Evolutionary conservation across 2,113 vertebrate species (phyloP).

Genomic region (Anarrhichthys ocellatus): DNA sequence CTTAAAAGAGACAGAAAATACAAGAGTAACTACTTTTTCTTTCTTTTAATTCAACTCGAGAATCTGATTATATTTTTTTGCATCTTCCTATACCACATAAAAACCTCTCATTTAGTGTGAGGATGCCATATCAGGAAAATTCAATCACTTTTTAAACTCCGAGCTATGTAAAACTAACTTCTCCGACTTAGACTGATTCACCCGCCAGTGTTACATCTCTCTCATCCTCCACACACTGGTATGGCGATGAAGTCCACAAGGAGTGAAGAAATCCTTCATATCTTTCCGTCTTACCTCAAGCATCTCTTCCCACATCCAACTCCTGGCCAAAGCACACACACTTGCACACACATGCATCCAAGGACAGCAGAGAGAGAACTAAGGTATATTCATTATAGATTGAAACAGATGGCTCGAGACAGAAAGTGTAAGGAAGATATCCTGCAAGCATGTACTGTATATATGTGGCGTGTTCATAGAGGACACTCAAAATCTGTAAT

Average conservation of each 20-base stretch:
- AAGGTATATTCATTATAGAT: conserved; percentile 52
- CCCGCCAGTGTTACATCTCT: conserved; percentile 43
- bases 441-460: conserved; percentile 47
- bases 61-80: conserved; percentile 7
- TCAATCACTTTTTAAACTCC: conserved; percentile 28
- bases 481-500: conserved; percentile 60
- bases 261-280: conserved; percentile 48
- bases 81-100: conserved; percentile 9
- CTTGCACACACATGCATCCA: conserved; percentile 30
- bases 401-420: conserved; percentile 66
- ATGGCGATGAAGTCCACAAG: conserved; percentile 50
- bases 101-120: conserved; percentile 16
- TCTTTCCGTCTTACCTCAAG: conserved; percentile 62
- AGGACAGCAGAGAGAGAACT: conserved; percentile 36
- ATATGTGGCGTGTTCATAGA: conserved; percentile 48
- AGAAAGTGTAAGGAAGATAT: conserved; percentile 48
- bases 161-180: conserved; percentile 53
- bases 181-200: conserved; percentile 54
- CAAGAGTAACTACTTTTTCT: conserved; percentile 3
- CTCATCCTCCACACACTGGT: conserved; percentile 55
- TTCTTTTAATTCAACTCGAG: conserved; percentile 15
- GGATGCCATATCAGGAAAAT: conserved; percentile 1
- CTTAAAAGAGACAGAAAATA: neutral
- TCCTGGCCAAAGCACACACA: conserved; percentile 52
- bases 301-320: conserved; percentile 67